Evolutionary conservation across 2,113 vertebrate species (phyloP).

Genomic region (Coregonus clupeaformis): DNA sequence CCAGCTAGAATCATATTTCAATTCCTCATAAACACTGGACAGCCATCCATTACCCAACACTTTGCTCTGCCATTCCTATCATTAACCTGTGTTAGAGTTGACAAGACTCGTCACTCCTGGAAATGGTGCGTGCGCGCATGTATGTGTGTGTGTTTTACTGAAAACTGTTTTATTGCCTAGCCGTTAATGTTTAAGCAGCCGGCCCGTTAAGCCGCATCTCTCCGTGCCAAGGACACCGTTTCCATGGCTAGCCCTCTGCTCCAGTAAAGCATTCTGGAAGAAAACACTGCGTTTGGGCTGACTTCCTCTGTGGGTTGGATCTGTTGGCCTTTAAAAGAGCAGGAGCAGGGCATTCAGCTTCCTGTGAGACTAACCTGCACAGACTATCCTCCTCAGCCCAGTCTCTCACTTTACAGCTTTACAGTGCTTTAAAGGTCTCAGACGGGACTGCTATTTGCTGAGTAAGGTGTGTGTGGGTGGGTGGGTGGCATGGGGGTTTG

Average conservation of each 20-base stretch:
- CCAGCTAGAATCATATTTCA: slow-evolving; percentile 6
- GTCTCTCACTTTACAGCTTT: neutral
- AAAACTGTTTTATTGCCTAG: slow-evolving; percentile 55
- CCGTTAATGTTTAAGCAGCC: slow-evolving; percentile 64
- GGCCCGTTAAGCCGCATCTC: slow-evolving; percentile 49
- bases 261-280: slow-evolving; percentile 55
- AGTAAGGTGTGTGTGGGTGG: neutral
- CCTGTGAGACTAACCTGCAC: slow-evolving; percentile 3
- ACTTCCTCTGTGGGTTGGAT: slow-evolving; percentile 24
- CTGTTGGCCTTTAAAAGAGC: neutral
- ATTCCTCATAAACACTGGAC: slow-evolving; percentile 15
- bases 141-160: slow-evolving; percentile 22
- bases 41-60: slow-evolving; percentile 6
- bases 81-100: slow-evolving; percentile 17
- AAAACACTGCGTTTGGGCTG: slow-evolving; percentile 18
- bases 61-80: neutral
- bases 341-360: neutral
- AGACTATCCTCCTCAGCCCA: slow-evolving; percentile 14
- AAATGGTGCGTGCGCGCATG: slow-evolving; percentile 10
- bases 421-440: neutral
- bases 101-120: slow-evolving; percentile 7
- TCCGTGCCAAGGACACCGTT: slow-evolving; percentile 48
- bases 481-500: neutral
- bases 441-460: neutral
- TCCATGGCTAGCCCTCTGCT: slow-evolving; percentile 40